Percentiles rank a stretch among this genome's conserved stretches.
Evolutionary conservation across 2,797 vertebrate genomes (phyloP).

Genomic region (Acanthopagrus latus): DNA sequence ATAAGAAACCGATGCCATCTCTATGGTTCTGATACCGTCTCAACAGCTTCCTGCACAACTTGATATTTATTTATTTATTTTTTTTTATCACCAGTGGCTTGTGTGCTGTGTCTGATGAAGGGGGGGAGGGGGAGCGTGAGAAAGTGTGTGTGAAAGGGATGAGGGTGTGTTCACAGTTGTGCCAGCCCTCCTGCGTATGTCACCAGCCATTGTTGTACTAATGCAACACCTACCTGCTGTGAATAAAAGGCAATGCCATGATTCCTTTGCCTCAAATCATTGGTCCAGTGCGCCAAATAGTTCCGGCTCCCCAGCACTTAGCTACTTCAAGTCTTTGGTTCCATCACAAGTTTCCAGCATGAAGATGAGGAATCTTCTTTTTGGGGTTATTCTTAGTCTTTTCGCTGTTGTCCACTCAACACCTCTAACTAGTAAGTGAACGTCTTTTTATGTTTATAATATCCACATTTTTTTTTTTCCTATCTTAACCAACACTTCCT

Average conservation of each 20-base stretch:
- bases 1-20: neutral
- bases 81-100: neutral
- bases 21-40: no score
- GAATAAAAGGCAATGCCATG: slow-evolving; percentile 63
- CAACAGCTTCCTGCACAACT: neutral
- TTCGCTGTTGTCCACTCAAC: slow-evolving; percentile 56
- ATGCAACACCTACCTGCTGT: slow-evolving; percentile 53
- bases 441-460: neutral
- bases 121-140: slow-evolving; percentile 34
- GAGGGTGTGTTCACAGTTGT: slow-evolving; percentile 67
- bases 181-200: slow-evolving; percentile 51
- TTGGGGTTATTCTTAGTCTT: slow-evolving; percentile 63
- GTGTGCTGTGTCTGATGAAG: neutral
- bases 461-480: no score
- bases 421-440: slow-evolving; percentile 68
- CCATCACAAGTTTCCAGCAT: neutral
- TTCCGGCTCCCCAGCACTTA: neutral
- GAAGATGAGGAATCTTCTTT: slow-evolving; percentile 65
- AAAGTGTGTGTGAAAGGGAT: slow-evolving; percentile 32
- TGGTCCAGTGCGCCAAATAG: slow-evolving; percentile 18
- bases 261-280: slow-evolving; percentile 52
- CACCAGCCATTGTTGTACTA: slow-evolving; percentile 38
- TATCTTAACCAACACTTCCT: neutral
- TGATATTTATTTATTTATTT: neutral
- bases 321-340: neutral